Conservation (phyloP, 2,888 invertebrate genomes). For the Oligia latruncula region DNA sequence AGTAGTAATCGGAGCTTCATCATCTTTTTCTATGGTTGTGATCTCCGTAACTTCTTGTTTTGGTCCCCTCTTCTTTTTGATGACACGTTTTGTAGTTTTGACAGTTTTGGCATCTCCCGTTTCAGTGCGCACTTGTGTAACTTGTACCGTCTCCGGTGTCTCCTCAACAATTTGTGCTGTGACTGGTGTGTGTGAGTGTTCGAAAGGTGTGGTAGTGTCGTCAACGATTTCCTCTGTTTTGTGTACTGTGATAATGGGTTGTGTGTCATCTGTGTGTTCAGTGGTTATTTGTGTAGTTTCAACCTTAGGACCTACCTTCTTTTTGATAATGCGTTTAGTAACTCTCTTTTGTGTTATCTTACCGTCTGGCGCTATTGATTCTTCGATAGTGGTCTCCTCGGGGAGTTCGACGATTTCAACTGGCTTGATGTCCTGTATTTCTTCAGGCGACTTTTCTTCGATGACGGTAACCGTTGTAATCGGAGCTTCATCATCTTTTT, state of each 20-base stretch:
- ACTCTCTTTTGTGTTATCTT: not conserved
- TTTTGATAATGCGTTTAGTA: fast-evolving
- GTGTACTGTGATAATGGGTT: not conserved
- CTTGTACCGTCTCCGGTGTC: not conserved
- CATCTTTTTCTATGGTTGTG: not conserved
- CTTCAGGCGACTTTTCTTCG: not conserved
- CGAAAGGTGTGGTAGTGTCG: not conserved
- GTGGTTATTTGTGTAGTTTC: not conserved
- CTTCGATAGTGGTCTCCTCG: not conserved
- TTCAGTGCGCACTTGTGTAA: not conserved
- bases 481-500: not conserved
- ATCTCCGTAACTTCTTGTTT: not conserved
- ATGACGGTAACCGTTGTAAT: not conserved
- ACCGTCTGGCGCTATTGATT: fast-evolving
- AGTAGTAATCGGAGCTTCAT: not conserved
- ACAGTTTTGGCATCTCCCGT: fast-evolving
- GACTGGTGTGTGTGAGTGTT: too few species aligned
- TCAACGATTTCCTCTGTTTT: not conserved
- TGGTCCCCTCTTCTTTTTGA: not conserved
- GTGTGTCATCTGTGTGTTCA: not conserved
- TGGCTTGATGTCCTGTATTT: not conserved
- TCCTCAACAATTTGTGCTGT: not conserved
- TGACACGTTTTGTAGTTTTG: not conserved
- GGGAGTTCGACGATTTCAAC: not conserved
- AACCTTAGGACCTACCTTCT: not conserved